Percentiles rank a stretch among this genome's conserved stretches.
These are phyloP conservation scores for Nycticorax nycticorax DNA, from an alignment of 2,113 vertebrate genomes.

Conservation along the genomic window DNA sequence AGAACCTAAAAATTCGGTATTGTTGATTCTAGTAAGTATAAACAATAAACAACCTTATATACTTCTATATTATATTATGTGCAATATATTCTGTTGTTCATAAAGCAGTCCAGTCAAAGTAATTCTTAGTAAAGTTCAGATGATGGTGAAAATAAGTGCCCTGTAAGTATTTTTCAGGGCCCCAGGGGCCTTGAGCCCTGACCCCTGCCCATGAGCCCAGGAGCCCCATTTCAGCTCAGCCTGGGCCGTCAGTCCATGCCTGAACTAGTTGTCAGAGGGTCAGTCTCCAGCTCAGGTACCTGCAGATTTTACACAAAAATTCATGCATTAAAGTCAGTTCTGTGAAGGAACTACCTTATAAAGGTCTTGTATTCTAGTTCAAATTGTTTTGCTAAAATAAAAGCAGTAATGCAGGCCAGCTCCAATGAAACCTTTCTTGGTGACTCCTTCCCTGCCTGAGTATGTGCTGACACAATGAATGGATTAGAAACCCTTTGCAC, in stretches of 20 bases:
- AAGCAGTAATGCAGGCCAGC: background rate
- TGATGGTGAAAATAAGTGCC: background rate
- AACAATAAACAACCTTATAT: background rate
- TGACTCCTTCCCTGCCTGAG: background rate
- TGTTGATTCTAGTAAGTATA: background rate
- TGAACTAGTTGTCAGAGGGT: background rate
- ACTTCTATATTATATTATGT: background rate
- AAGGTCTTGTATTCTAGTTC: background rate
- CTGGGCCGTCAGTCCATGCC: background rate
- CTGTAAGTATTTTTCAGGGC: background rate
- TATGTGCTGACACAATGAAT: background rate
- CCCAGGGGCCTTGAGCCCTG: background rate
- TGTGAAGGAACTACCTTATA: background rate
- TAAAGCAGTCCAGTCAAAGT: background rate
- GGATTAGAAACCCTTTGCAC: background rate
- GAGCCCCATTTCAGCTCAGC: background rate
- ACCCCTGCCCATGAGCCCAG: no score
- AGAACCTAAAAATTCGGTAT: background rate
- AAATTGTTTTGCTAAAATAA: background rate
- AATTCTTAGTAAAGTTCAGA: background rate
- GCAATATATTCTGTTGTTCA: background rate
- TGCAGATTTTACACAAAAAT: background rate
- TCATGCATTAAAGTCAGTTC: background rate
- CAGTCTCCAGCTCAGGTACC: background rate
- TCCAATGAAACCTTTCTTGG: background rate